Percentiles rank a stretch among this genome's conserved stretches.
These are phyloP conservation scores for Catocala nupta DNA, from an alignment of 2,888 invertebrate genomes.

Conservation along the genomic window DNA sequence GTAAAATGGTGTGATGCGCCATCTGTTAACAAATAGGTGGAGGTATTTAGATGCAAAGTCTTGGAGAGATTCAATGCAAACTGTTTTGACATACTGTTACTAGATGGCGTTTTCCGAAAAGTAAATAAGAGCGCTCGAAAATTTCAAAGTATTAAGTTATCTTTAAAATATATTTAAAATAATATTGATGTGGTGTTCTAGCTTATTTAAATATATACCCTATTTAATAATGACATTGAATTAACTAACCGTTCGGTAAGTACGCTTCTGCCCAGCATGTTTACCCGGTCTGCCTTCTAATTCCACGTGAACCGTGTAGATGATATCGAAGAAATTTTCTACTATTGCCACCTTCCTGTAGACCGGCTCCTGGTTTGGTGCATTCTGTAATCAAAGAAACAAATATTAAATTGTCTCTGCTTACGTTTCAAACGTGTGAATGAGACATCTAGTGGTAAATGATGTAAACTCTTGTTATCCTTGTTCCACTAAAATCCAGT, in stretches of 20 bases:
- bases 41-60: background rate
- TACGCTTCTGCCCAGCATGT: conserved; percentile 98
- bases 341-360: conserved; percentile 98
- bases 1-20: conserved; percentile 18
- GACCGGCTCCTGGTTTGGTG: conserved; percentile 90
- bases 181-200: no score
- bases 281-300: conserved; percentile 96
- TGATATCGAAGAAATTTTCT: conserved; percentile 99
- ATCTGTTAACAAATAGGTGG: conserved; percentile 3
- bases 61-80: background rate
- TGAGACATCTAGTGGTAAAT: conserved; percentile 54
- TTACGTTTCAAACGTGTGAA: background rate
- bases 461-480: background rate
- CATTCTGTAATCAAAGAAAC: conserved; percentile 88
- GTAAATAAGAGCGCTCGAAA: background rate
- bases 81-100: background rate
- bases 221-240: background rate
- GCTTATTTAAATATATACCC: no score
- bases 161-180: no score
- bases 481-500: conserved; percentile 41
- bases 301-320: conserved; percentile 98
- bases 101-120: conserved; percentile 47
- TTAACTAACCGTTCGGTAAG: conserved; percentile 95
- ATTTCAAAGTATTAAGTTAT: no score
- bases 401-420: background rate